Evolutionary conservation across 1,140 invertebrate species (phyloP), one percentile per base, ranked within the genome.

Genomic region (Acyrthosiphon pisum): DNA sequence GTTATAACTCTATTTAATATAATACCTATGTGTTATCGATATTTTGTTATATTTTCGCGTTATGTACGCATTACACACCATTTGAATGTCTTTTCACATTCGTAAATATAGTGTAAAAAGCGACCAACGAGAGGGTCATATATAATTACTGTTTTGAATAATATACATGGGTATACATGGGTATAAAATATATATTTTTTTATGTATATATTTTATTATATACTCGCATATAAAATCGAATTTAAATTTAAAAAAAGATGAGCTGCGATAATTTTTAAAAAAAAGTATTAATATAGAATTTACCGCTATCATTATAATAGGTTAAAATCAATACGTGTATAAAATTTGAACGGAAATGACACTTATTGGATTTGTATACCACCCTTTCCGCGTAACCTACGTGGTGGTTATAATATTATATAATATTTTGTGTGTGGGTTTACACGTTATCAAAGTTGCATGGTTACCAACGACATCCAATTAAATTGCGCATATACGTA

Each of bases 301-400:
- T 41, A 6, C 23, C 4, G 9, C 23, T 84, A 41, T 84, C 41
- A 44, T 84, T 44, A 23, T 26, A 60, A 89, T 50, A 4, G 53
- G 35, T 35, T 53, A 9, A 90, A 90, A 53, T 60, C 46, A 50
- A 90, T 50, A 53, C 46, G n/a, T 14, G 14, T 53, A 53, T 53
- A 90, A 37, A 60, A 90, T 53, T n/a, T 22, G 44, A 90, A 90
- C 48, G 53, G 88, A 90, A 90, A 90, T 90, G 53, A 53, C 37
- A 60, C 88, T 50, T 90, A 90, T 53, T 90, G 48, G 37, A 90
- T 53, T 76, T 76, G 60, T n/a, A 53, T 53, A 53, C n/a, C n/a
- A 23, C 48, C n/a, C 9, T 84, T 76, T 18, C 4, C 37, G 37
- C 26, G 8, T 37, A 26, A 44, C 22, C 83, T 84, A 41, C 23